Evolutionary conservation across 2,888 invertebrate species (phyloP).

Genomic region (Drosophila nr. fundita): DNA sequence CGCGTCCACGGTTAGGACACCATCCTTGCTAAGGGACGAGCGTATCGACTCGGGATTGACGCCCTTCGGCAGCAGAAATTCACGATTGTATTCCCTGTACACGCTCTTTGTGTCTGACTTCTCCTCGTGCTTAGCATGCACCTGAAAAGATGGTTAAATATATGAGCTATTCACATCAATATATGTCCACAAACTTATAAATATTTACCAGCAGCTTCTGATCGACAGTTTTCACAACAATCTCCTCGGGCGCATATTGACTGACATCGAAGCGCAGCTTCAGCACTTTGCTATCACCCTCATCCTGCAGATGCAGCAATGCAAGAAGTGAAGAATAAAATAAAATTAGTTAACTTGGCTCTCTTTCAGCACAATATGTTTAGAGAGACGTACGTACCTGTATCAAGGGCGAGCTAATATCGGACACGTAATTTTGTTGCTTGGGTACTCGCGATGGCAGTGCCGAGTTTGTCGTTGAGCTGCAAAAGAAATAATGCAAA

Average conservation of each 20-base stretch:
- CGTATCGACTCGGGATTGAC: conserved; percentile 98
- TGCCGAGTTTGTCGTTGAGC: conserved; percentile 85
- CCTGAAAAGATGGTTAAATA: conserved; percentile 87
- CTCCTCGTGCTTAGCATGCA: conserved; percentile 99
- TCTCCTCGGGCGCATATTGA: conserved; percentile 98
- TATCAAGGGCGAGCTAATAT: conserved; percentile 95
- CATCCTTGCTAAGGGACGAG: conserved; percentile 97
- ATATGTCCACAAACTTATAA: not conserved
- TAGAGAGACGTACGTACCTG: conserved; percentile 74
- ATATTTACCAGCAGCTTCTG: conserved; percentile 94
- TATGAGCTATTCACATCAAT: not conserved
- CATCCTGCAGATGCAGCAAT: conserved; percentile 89
- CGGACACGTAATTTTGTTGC: conserved; percentile 89
- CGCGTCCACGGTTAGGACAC: conserved; percentile 98
- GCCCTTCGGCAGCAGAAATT: conserved; percentile 98
- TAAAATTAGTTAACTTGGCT: not conserved
- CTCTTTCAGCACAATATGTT: not conserved
- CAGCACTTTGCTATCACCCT: conserved; percentile 96
- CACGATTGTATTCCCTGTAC: conserved; percentile 98
- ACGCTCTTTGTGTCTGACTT: conserved; percentile 98
- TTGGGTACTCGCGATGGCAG: conserved; percentile 83
- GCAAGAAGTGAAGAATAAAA: not conserved
- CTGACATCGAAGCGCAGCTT: conserved; percentile 98
- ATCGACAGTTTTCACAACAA: conserved; percentile 99
- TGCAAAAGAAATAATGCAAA: conserved; percentile 52